A percentile compares a stretch with the other conserved stretches of the same genome.
phyloP scores from a whole-genome alignment of 2,113 vertebrate genomes.

The Campylomormyrus numenius region DNA sequence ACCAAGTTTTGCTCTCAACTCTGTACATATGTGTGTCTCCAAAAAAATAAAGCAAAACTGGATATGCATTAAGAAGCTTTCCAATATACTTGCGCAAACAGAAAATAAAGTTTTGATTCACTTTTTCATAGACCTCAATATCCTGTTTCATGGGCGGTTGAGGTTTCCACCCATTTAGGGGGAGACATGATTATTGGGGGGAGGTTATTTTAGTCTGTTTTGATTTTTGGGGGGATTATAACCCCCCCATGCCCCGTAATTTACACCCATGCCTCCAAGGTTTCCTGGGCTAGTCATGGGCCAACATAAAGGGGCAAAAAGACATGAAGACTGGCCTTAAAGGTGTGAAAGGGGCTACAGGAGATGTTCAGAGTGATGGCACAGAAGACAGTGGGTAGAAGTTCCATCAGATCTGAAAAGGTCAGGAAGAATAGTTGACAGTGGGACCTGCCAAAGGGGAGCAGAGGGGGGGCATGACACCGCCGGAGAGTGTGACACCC shows the following conservation, averaged over 20 bases:
- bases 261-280: background rate
- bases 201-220: no score
- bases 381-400: background rate
- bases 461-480: background rate
- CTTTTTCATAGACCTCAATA: background rate
- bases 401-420: background rate
- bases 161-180: no score
- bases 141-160: background rate
- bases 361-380: background rate
- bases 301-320: background rate
- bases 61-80: background rate
- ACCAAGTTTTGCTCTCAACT: background rate
- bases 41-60: background rate
- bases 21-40: background rate
- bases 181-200: no score
- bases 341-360: background rate
- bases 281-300: background rate
- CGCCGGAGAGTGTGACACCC: background rate
- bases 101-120: background rate
- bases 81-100: background rate
- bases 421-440: background rate
- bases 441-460: background rate
- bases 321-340: background rate
- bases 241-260: no score
- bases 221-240: no score